These are phyloP conservation scores for Semaprochilodus insignis DNA, from an alignment of 2,797 vertebrate genomes.

Conservation along the genomic window DNA sequence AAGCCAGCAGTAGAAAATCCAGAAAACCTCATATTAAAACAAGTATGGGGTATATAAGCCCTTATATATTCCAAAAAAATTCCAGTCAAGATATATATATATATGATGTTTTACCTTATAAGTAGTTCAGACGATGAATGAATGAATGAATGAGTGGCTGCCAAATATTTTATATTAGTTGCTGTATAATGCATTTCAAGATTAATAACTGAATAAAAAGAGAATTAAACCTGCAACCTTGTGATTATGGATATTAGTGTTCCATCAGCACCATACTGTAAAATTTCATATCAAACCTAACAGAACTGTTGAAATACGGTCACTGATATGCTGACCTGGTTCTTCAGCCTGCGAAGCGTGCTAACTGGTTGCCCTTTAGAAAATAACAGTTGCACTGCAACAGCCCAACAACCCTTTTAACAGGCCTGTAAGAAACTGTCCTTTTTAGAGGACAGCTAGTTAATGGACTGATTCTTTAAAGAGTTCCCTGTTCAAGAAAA, in stretches of 20 bases:
- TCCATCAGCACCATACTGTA: not conserved
- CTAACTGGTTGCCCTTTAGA: not conserved
- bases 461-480: not conserved
- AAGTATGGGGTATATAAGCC: too few relatives aligned
- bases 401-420: not conserved
- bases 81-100: too few relatives aligned
- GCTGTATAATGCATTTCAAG: not conserved
- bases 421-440: not conserved
- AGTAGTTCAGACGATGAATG: too few relatives aligned
- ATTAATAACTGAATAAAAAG: not conserved
- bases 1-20: too few relatives aligned
- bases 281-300: not conserved
- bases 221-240: not conserved
- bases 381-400: not conserved
- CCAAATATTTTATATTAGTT: not conserved
- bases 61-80: too few relatives aligned
- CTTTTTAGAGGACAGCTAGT: not conserved
- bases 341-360: not conserved
- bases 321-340: slow-evolving; percentile 6
- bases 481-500: not conserved
- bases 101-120: too few relatives aligned
- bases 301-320: not conserved
- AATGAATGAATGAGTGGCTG: not conserved
- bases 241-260: not conserved
- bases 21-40: too few relatives aligned